Conservation (phyloP, 2,797 vertebrate species). For the Coendou prehensilis region DNA sequence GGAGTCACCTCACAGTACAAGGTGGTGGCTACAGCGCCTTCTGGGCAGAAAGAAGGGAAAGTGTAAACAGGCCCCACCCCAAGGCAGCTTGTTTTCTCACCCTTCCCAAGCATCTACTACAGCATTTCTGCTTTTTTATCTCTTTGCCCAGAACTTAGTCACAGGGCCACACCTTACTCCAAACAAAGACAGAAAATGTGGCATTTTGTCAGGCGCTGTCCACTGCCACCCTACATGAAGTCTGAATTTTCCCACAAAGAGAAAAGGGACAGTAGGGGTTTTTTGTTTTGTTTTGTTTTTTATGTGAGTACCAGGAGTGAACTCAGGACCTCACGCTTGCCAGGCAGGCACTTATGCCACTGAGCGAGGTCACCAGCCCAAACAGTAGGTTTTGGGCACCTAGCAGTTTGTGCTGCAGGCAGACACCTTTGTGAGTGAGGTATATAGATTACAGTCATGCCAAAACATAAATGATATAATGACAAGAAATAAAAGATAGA, state of each 20-base stretch:
- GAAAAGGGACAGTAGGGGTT: neutral
- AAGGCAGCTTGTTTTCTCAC: neutral
- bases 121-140: constrained; percentile 28
- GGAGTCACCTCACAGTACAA: neutral
- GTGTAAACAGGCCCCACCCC: neutral
- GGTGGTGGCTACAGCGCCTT: neutral
- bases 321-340: too few species aligned
- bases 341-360: too few species aligned
- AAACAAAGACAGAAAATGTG: neutral
- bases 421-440: neutral
- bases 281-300: too few species aligned
- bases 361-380: too few species aligned
- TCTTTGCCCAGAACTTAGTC: constrained; percentile 3
- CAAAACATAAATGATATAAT: neutral
- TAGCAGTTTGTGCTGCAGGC: neutral
- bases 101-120: neutral
- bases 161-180: neutral
- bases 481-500: neutral
- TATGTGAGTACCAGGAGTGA: too few species aligned
- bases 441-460: neutral
- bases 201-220: neutral
- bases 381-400: neutral
- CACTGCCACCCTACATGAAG: neutral
- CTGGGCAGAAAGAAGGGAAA: neutral
- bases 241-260: constrained; percentile 16